Base-by-base conservation (phyloP, 2,113 vertebrate genomes). In the Illadopsis cleaveri region DNA sequence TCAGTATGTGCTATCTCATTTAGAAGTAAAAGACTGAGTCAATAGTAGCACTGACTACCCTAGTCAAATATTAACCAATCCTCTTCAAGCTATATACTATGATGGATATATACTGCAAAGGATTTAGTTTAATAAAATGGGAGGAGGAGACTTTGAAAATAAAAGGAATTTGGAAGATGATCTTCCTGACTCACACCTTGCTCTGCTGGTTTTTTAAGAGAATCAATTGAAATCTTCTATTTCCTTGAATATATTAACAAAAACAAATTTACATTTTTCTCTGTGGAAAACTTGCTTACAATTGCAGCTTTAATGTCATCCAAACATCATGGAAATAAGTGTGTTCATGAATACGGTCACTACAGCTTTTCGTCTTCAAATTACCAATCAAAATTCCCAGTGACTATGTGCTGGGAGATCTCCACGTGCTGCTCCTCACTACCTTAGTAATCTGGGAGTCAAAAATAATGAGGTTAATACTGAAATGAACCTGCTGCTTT, bases 401-500 rank as follows among this genome's bases (percentile, higher is more conserved):
- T n/a, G 25, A 86, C 11, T 17, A 1, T 14, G 24, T 28, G 15
- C 12, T 62, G 11, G 15, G 10, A 51, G 5, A 27, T 24, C 30
- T 33, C 23, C 50, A 69, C 0, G 0, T 54, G 31, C n/a, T 61
- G 28, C 11, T 60, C 16, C 69, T 58, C 38, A 73, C 31, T 61
- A 22, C 13, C 51, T 15, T 40, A 33, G 6, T 24, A 48, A 60
- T 44, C n/a, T 25, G 33, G 19, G 37, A 72, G 9, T 35, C 40
- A 54, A 17, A 80, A 37, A 14, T 42, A 33, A 58, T 66, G 18
- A 58, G 12, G 4, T 37, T 75, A 82, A 48, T 18, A 33, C 4
- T 54, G 31, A 76, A 72, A n/a, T 12, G 7, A 71, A 79, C 7
- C 2, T 83, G 33, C 7, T 65, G 37, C 12, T 89, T 57, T 35